These are phyloP conservation scores for Cephus runcator DNA, from an alignment of 2,888 invertebrate genomes.

Conservation along the genomic window DNA sequence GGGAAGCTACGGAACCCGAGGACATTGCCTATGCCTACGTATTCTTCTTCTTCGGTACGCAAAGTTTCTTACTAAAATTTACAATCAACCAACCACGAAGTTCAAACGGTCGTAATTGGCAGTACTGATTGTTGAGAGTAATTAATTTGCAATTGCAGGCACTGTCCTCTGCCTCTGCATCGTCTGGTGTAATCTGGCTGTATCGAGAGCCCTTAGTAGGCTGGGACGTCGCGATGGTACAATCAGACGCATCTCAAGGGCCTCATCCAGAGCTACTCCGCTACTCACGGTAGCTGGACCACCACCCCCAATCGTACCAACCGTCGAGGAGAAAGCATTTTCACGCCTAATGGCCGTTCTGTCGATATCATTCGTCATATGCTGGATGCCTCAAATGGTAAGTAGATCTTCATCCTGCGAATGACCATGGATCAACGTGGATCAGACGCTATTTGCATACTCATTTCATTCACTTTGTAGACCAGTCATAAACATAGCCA, in stretches of 20 bases:
- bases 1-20: slow-evolving; percentile 72
- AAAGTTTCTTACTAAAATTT: neutral
- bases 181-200: slow-evolving; percentile 85
- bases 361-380: slow-evolving; percentile 83
- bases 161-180: slow-evolving; percentile 78
- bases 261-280: slow-evolving; percentile 56
- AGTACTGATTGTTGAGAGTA: neutral
- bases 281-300: slow-evolving; percentile 43
- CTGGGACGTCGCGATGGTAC: slow-evolving; percentile 62
- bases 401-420: slow-evolving; percentile 40
- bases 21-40: slow-evolving; percentile 82
- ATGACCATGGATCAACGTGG: too few relatives aligned
- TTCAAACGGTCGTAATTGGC: neutral
- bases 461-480: neutral
- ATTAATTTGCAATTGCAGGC: slow-evolving; percentile 66
- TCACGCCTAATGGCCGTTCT: slow-evolving; percentile 86
- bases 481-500: neutral
- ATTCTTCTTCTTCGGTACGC: slow-evolving; percentile 81
- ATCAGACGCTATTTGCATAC: neutral
- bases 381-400: slow-evolving; percentile 92
- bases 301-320: slow-evolving; percentile 61
- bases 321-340: slow-evolving; percentile 86
- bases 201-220: slow-evolving; percentile 79
- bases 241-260: slow-evolving; percentile 54
- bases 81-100: neutral